Evolutionary conservation across 2,113 vertebrate genomes (phyloP), one percentile per base, ranked within the genome.

Genomic region (Camelus dromedarius): DNA sequence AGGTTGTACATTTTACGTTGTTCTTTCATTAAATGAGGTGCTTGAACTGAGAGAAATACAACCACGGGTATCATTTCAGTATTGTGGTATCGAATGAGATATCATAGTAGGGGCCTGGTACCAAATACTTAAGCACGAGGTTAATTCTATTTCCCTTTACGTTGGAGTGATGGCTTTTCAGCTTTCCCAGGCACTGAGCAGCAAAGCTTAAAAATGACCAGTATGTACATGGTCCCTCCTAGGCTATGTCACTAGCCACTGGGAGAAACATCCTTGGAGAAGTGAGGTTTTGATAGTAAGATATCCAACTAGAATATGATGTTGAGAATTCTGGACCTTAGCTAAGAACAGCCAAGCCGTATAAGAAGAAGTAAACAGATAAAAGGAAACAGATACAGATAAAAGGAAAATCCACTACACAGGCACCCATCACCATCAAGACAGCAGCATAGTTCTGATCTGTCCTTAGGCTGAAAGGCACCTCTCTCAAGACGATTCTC

Each of bases 181-280:
- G 28, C 22, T 91, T 97, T 97, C 84, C 96, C 86, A 97, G 97
- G 87, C 94, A 97, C 91, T 94, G 91, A 77, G 77, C 76, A 84
- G 38, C 38, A 46, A 38, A 73, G 46, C 20, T 93, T 56, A 24
- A 52, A 54, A 75, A 84, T 52, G 38, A 16, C 20, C 56, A 46
- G 14, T 13, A 18, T 46, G n/a, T 3, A 38, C 16, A n/a, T 38
- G 1, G 9, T 32, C 0, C 14, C 26, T 56, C 35, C 20, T 67
- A 66, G 9, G 15, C 22, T 56, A 52, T 4, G 38, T 16, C 67
- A 22, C 9, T 38, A 80, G 38, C 20, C 30, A 52, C 35, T 28
- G 32, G 16, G 14, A 86, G 26, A 93, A 69, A 64, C 5, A 32
- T 2, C 15, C 48, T 50, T 15, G 38, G 42, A 8, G 30, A 94